These are phyloP conservation scores for Cryptops parisi DNA, from an alignment of 2,888 invertebrate species.

Conservation along the genomic window DNA sequence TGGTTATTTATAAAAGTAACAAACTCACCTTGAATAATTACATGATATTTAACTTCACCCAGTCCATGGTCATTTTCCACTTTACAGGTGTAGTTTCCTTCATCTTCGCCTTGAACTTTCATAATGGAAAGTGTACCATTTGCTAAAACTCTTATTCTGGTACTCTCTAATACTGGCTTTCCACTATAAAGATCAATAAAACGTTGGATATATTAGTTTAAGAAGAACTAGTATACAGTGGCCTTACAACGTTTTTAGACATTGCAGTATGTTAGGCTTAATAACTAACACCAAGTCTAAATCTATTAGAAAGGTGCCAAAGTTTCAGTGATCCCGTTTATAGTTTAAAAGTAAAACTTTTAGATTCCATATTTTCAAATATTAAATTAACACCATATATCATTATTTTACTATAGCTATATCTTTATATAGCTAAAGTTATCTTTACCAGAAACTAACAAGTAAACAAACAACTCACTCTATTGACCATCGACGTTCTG, in stretches of 20 bases:
- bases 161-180: slow-evolving; percentile 6
- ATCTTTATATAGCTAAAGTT: no score
- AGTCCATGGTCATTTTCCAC: slow-evolving; percentile 14
- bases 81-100: slow-evolving; percentile 13
- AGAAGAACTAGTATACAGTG: not conserved
- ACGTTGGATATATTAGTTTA: slow-evolving; percentile 1
- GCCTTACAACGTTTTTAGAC: no score
- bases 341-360: no score
- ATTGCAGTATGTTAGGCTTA: no score
- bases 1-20: no score
- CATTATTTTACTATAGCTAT: no score
- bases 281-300: not conserved
- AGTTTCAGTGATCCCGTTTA: no score
- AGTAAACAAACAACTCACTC: slow-evolving; percentile 12
- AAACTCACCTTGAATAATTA: slow-evolving; percentile 11
- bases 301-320: no score
- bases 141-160: slow-evolving; percentile 9
- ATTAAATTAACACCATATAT: not conserved
- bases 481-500: slow-evolving; percentile 16
- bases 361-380: no score
- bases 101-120: slow-evolving; percentile 12
- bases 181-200: slow-evolving; percentile 8
- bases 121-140: slow-evolving; percentile 10
- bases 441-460: not conserved
- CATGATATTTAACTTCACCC: slow-evolving; percentile 13